These are phyloP conservation scores for Acleris emargana DNA, from an alignment of 2,888 invertebrate genomes.

Conservation along the genomic window DNA sequence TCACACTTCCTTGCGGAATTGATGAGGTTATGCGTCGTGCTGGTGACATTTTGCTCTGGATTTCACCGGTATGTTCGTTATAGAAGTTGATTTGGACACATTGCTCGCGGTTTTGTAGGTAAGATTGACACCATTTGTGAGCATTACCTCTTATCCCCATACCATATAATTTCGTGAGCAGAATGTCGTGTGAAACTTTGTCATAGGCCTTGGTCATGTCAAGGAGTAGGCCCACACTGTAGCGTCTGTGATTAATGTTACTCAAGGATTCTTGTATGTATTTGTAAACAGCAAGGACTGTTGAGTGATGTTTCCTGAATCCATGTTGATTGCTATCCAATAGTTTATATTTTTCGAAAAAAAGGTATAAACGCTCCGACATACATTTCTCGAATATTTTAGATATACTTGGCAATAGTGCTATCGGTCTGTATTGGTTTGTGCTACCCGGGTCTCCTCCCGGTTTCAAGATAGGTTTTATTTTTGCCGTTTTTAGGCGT, in stretches of 20 bases:
- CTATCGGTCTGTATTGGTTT: conserved; percentile 3
- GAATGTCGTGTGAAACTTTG: not conserved
- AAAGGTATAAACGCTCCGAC: conserved; percentile 7
- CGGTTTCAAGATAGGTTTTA: not conserved
- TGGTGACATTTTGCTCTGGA: not conserved
- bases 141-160: not conserved
- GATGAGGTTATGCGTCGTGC: not conserved
- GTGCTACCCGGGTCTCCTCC: not conserved
- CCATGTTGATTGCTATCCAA: conserved; percentile 13
- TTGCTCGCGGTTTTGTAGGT: not conserved
- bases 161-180: not conserved
- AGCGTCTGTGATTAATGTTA: conserved; percentile 10
- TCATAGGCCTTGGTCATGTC: not conserved
- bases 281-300: conserved; percentile 21
- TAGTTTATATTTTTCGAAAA: conserved; percentile 20
- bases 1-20: not conserved
- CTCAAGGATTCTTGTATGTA: conserved; percentile 7
- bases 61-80: not conserved
- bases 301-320: conserved; percentile 24
- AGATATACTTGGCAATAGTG: not conserved
- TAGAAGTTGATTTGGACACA: not conserved
- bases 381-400: conserved; percentile 23
- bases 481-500: not conserved
- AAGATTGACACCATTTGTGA: not conserved
- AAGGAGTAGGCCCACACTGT: not conserved